Evolutionary conservation across 2,113 vertebrate species (phyloP).

Genomic region (Sylvia atricapilla): DNA sequence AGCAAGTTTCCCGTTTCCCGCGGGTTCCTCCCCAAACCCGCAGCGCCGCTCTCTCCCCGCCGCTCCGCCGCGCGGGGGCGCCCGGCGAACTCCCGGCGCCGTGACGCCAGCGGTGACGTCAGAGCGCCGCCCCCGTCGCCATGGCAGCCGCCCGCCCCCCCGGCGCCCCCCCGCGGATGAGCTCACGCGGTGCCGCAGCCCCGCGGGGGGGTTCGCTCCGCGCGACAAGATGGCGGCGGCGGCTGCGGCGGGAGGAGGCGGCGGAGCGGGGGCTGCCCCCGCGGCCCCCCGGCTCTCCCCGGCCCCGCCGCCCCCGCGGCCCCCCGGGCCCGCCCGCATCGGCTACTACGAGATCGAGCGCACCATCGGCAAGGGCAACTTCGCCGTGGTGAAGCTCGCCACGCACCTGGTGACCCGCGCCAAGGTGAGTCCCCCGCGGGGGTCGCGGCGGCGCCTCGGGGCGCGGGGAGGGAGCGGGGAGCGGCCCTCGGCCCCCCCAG

Average conservation of each 20-base stretch:
- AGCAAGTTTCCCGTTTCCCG: neutral
- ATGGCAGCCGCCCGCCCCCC: neutral
- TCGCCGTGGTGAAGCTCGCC: slow-evolving; percentile 96
- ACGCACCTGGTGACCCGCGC: slow-evolving; percentile 95
- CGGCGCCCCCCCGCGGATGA: neutral
- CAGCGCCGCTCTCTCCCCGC: neutral
- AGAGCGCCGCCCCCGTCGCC: neutral
- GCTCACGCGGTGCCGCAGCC: neutral
- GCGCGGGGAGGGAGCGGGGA: neutral
- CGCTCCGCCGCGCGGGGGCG: neutral
- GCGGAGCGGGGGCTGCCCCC: neutral
- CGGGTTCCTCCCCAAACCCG: neutral
- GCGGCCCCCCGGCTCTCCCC: neutral
- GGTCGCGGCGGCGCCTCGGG: neutral
- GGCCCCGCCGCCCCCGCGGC: slow-evolving; percentile 59
- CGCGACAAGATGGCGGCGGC: neutral
- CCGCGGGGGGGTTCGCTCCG: neutral
- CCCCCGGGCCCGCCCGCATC: slow-evolving; percentile 85
- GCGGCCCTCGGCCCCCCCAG: neutral
- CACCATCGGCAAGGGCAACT: slow-evolving; percentile 98
- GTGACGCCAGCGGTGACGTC: neutral
- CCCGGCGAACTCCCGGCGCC: neutral
- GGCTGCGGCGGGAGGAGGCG: neutral
- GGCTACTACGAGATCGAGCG: slow-evolving; percentile 95
- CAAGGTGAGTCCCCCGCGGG: slow-evolving; percentile 76